These are phyloP conservation scores for Agapornis canus DNA, from an alignment of 2,797 vertebrate species.

Conservation along the genomic window DNA sequence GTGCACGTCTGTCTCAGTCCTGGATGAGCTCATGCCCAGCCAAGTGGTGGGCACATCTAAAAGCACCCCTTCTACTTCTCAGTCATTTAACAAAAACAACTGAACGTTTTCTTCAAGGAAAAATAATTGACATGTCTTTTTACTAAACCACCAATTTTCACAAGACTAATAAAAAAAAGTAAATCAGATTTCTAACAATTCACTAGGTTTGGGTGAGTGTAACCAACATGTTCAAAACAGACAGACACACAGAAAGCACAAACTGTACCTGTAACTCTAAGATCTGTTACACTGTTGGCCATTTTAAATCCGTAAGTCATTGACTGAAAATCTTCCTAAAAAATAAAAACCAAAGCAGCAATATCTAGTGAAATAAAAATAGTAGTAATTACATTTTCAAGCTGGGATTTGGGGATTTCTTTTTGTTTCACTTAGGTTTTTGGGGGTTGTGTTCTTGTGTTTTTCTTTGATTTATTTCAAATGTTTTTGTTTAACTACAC, in stretches of 20 bases:
- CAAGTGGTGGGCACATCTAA: neutral
- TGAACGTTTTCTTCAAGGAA: neutral
- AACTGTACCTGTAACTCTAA: slow-evolving; percentile 93
- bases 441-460: neutral
- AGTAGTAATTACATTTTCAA: neutral
- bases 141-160: neutral
- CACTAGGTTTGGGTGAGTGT: neutral
- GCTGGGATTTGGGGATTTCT: neutral
- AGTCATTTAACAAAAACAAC: neutral
- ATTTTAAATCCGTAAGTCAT: slow-evolving; percentile 99
- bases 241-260: neutral
- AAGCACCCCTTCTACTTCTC: neutral
- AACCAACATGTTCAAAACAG: neutral
- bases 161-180: neutral
- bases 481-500: neutral
- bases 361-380: neutral
- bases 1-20: neutral
- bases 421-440: neutral
- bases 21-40: neutral
- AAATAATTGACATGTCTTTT: neutral
- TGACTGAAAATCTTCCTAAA: slow-evolving; percentile 97
- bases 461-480: neutral
- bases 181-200: neutral
- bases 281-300: slow-evolving; percentile 97
- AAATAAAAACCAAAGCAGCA: neutral